Evolutionary conservation across 2,888 invertebrate species (phyloP).

Genomic region (Scaptomyza parva): DNA sequence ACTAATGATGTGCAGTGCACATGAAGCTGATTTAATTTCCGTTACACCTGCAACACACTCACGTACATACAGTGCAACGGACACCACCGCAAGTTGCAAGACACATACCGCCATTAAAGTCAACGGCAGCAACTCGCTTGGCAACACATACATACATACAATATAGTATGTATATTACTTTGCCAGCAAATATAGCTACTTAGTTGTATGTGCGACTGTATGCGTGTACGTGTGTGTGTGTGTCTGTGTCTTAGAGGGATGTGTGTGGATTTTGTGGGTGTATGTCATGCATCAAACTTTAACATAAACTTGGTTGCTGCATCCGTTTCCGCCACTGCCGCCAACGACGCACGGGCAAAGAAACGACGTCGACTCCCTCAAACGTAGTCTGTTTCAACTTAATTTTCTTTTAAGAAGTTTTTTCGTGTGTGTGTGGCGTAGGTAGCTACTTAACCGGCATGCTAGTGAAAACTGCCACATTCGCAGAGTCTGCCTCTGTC

Average conservation of each 20-base stretch:
- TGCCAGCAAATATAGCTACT: slow-evolving; percentile 62
- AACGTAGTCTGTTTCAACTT: slow-evolving; percentile 62
- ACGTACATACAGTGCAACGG: slow-evolving; percentile 47
- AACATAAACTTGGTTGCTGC: slow-evolving; percentile 77
- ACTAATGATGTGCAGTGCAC: slow-evolving; percentile 76
- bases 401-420: slow-evolving; percentile 69
- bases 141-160: slow-evolving; percentile 28
- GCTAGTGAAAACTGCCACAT: slow-evolving; percentile 3
- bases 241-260: slow-evolving; percentile 23
- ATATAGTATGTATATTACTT: slow-evolving; percentile 31
- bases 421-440: slow-evolving; percentile 19
- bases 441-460: slow-evolving; percentile 58
- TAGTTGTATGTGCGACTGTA: slow-evolving; percentile 24
- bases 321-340: slow-evolving; percentile 73
- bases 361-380: slow-evolving; percentile 32
- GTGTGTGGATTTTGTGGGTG: slow-evolving; percentile 41
- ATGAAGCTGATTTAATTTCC: slow-evolving; percentile 77
- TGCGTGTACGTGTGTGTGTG: background rate
- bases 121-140: slow-evolving; percentile 56
- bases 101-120: slow-evolving; percentile 68
- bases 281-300: slow-evolving; percentile 75
- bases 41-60: slow-evolving; percentile 54
- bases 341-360: slow-evolving; percentile 26
- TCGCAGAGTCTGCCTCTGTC: slow-evolving; percentile 19
- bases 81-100: slow-evolving; percentile 65